Base-by-base conservation (phyloP, 2,113 vertebrate genomes). In the Alethe diademata region DNA sequence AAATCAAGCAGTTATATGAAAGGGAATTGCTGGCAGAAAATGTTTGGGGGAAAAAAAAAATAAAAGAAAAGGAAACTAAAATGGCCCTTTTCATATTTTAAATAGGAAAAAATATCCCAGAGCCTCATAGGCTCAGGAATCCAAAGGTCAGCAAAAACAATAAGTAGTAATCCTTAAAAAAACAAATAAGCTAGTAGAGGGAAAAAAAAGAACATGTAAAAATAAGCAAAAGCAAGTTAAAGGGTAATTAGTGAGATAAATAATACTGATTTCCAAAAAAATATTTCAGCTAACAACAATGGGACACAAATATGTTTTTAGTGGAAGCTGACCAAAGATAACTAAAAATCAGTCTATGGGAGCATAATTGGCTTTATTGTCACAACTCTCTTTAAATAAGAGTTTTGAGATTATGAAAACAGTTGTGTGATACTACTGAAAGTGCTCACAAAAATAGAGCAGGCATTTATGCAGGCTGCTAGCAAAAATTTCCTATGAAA, bases 201-300 rank as follows among this genome's bases (percentile, higher is more conserved):
- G 8, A 1, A 6, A 38, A 38, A 51, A 74, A 84, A 28, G 56
- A 56, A 67, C 66, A 93, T 88, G 51, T 94, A 71, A 93, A 95
- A 96, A 94, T 78, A 95, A 94, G 48, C 90, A 94, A 95, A 95
- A 88, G 45, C 43, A 88, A 95, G 67, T 78, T 93, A 94, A 92
- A 74, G 64, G 48, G 56, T 84, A 96, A 96, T 96, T 93, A 94
- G 81, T 66, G 82, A 91, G 61, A 92, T 67, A 92, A 88, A 92
- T 79, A 94, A 76, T 60, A 80, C 40, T 74, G 51, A 94, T 90
- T 94, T 94, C 53, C 31, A 92, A 83, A 88, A 84, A 75, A 88
- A 43, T 47, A 78, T 60, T 95, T 92, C 10, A 14, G 11, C 82
- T 74, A 79, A 93, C 64, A 92, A 58, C 40, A 92, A 81, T 76